These are phyloP conservation scores for Gymnarchus niloticus DNA, from an alignment of 2,113 vertebrate genomes.

Conservation along the genomic window DNA sequence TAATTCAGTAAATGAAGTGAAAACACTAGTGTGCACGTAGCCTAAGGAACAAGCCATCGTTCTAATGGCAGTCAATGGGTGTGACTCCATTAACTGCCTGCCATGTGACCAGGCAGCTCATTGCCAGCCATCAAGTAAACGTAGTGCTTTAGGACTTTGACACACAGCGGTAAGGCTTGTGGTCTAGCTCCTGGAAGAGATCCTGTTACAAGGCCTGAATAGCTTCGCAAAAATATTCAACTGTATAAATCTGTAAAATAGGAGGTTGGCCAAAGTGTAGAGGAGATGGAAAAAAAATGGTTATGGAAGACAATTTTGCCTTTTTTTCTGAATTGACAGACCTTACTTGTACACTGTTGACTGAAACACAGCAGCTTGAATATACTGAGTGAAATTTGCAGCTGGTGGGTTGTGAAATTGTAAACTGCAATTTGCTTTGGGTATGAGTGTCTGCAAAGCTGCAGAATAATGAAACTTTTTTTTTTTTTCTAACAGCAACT, in stretches of 20 bases:
- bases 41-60: neutral
- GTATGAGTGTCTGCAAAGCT: neutral
- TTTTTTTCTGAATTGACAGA: neutral
- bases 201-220: too few relatives aligned
- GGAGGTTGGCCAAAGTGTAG: neutral
- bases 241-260: neutral
- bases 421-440: neutral
- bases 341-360: neutral
- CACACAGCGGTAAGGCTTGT: too few relatives aligned
- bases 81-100: neutral
- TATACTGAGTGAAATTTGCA: neutral
- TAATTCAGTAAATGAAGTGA: too few relatives aligned
- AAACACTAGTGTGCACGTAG: too few relatives aligned
- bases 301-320: neutral
- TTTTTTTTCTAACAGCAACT: neutral
- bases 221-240: too few relatives aligned
- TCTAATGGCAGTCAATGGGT: neutral
- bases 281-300: neutral
- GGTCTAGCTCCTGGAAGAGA: too few relatives aligned
- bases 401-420: neutral
- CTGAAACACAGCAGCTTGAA: neutral
- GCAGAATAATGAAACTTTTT: neutral
- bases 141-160: neutral
- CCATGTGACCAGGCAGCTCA: neutral
- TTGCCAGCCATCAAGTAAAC: neutral